Evolutionary conservation across 2,113 vertebrate genomes (phyloP).

Genomic region (Orthochromis malagaraziensis): DNA sequence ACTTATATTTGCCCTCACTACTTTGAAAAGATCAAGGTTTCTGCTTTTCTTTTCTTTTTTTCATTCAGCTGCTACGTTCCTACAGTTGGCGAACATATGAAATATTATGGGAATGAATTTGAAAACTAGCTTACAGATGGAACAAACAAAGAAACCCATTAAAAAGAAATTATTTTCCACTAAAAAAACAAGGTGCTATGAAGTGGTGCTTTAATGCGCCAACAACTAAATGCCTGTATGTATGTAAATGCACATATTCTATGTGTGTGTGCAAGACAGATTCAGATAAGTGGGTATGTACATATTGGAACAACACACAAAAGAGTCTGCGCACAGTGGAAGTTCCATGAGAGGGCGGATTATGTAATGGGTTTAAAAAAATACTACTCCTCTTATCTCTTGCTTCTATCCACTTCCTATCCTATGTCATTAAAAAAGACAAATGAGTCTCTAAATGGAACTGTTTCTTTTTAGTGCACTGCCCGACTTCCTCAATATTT

Average conservation of each 20-base stretch:
- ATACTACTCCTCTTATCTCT: neutral
- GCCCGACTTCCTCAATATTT: neutral
- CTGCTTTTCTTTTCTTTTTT: neutral
- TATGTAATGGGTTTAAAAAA: slow-evolving; percentile 36
- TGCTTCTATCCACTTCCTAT: neutral
- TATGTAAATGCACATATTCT: neutral
- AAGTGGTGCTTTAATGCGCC: neutral
- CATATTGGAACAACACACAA: neutral
- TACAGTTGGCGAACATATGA: neutral
- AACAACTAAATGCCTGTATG: neutral
- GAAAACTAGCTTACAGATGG: neutral
- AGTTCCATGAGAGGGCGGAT: slow-evolving; percentile 6
- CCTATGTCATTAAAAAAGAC: neutral
- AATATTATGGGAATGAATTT: neutral
- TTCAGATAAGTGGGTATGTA: neutral
- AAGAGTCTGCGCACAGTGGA: neutral
- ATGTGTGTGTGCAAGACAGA: neutral
- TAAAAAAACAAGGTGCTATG: neutral
- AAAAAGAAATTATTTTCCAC: neutral
- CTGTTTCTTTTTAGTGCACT: neutral
- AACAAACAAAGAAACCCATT: neutral
- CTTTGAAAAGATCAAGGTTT: neutral
- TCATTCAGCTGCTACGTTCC: neutral
- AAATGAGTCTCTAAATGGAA: neutral
- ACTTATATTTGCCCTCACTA: neutral